Conservation (phyloP, 2,888 invertebrate genomes). For the Hololepta plana region DNA sequence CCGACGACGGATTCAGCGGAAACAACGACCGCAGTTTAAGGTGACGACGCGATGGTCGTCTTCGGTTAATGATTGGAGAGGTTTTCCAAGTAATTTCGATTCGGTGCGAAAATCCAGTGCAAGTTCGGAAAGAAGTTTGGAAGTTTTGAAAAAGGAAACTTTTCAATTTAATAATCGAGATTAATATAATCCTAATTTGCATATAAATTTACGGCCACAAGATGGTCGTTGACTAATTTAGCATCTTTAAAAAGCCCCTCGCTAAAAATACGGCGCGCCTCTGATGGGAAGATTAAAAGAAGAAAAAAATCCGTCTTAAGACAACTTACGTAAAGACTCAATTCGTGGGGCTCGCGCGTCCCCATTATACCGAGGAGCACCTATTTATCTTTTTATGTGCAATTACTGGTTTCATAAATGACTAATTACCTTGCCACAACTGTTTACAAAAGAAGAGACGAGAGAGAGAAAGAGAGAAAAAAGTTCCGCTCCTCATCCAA, state of each 20-base stretch:
- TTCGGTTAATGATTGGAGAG: too few species aligned
- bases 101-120: too few species aligned
- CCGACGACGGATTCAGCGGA: too few species aligned
- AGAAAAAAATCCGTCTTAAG: slow-evolving; percentile 14
- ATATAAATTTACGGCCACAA: slow-evolving; percentile 21
- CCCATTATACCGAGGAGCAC: slow-evolving; percentile 23
- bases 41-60: too few species aligned
- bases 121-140: background rate
- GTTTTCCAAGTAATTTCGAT: too few species aligned
- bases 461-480: too few species aligned
- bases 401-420: slow-evolving; percentile 29
- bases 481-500: slow-evolving; percentile 13
- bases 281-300: slow-evolving; percentile 11
- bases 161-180: slow-evolving; percentile 21
- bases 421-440: slow-evolving; percentile 27
- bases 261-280: slow-evolving; percentile 16
- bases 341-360: slow-evolving; percentile 13
- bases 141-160: slow-evolving; percentile 11
- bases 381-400: slow-evolving; percentile 30
- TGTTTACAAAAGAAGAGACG: slow-evolving; percentile 20
- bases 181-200: slow-evolving; percentile 23
- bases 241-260: slow-evolving; percentile 20
- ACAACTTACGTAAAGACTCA: slow-evolving; percentile 15
- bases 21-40: too few species aligned
- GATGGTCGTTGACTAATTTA: slow-evolving; percentile 22